Evolutionary conservation across 2,888 invertebrate genomes (phyloP).

Genomic region (Mimas tiliae): DNA sequence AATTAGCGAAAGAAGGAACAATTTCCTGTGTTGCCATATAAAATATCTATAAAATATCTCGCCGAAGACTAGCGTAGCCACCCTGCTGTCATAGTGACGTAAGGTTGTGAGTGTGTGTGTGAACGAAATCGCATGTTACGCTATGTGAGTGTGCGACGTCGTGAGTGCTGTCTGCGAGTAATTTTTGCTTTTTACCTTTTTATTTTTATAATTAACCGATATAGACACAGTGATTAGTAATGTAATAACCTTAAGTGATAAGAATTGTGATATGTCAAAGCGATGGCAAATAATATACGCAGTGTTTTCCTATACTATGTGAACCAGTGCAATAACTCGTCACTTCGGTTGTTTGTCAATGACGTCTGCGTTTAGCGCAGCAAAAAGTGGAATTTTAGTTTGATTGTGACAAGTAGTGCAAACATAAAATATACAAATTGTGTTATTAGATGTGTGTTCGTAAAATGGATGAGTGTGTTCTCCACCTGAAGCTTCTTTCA

Average conservation of each 20-base stretch:
- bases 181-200: constrained; percentile 83
- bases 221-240: constrained; percentile 74
- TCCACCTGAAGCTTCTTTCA: constrained; percentile 74
- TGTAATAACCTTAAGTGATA: constrained; percentile 78
- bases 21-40: constrained; percentile 22
- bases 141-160: constrained; percentile 81
- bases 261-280: constrained; percentile 77
- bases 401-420: constrained; percentile 83
- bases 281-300: constrained; percentile 73
- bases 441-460: constrained; percentile 75
- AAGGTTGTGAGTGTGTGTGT: constrained; percentile 59
- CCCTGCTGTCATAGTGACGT: constrained; percentile 67
- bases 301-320: constrained; percentile 79
- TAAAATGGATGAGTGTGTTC: constrained; percentile 83
- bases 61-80: constrained; percentile 13
- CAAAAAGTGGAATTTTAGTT: constrained; percentile 83
- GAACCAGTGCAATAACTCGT: constrained; percentile 81
- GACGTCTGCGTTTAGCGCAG: constrained; percentile 85
- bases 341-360: constrained; percentile 84
- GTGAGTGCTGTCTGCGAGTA: constrained; percentile 79
- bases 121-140: constrained; percentile 78
- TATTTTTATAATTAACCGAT: constrained; percentile 80
- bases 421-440: constrained; percentile 75
- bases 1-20: no score
- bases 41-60: neutral